A percentile compares a stretch with the other conserved stretches of the same genome.
These are phyloP conservation scores for Dyspetes luteomarginatus DNA, from an alignment of 2,888 invertebrate genomes.

Conservation along the genomic window DNA sequence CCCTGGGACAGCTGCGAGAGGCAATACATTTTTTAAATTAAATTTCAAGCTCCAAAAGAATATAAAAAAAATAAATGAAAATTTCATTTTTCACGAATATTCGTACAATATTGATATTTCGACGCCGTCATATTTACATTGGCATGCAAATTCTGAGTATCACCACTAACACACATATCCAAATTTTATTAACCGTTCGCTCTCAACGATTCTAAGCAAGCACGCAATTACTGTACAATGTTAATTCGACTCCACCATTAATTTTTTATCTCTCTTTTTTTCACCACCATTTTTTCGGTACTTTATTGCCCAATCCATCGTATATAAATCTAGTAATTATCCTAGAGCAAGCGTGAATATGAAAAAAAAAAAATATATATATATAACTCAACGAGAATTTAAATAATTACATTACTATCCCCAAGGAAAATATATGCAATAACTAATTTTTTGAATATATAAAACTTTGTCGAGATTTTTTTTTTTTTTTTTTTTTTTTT, in stretches of 20 bases:
- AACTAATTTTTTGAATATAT: neutral
- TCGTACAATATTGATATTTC: neutral
- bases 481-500: neutral
- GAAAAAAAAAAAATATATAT: conserved; percentile 23
- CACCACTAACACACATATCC: conserved; percentile 23
- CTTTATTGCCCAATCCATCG: conserved; percentile 34
- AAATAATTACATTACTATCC: too few species aligned
- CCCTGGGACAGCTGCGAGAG: conserved; percentile 78
- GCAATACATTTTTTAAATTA: neutral
- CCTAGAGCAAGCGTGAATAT: conserved; percentile 45
- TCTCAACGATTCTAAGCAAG: conserved; percentile 51
- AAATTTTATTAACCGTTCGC: neutral
- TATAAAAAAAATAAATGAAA: neutral
- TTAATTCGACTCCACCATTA: conserved; percentile 47
- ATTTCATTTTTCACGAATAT: neutral
- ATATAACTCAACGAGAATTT: conserved; percentile 3
- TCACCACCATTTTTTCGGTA: conserved; percentile 33
- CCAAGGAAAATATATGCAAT: too few species aligned
- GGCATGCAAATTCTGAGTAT: conserved; percentile 32
- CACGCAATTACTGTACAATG: conserved; percentile 51
- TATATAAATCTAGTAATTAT: conserved; percentile 21
- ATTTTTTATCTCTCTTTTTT: conserved; percentile 7
- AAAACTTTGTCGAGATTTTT: neutral
- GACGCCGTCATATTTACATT: neutral
- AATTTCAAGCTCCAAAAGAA: neutral